These are phyloP conservation scores for Microcebus tavaratra DNA, from an alignment of 2,113 vertebrate genomes.

Conservation along the genomic window DNA sequence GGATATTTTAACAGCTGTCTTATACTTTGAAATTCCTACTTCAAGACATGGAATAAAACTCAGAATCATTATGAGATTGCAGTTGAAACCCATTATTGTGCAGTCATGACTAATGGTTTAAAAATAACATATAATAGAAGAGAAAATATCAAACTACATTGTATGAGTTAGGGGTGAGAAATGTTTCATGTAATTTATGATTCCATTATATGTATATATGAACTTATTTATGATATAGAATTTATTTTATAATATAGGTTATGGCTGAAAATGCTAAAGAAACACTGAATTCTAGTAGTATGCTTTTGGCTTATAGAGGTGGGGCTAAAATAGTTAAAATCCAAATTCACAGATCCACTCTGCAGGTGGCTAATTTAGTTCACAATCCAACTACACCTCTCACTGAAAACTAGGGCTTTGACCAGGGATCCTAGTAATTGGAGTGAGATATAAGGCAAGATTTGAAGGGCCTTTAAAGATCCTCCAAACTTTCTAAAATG, in stretches of 20 bases:
- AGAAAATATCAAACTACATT: neutral
- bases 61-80: neutral
- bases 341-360: neutral
- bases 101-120: neutral
- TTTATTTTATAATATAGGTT: neutral
- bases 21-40: neutral
- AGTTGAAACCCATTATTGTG: neutral
- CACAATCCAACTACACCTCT: neutral
- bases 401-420: neutral
- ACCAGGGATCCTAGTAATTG: neutral
- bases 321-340: conserved; percentile 17
- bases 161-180: neutral
- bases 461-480: neutral
- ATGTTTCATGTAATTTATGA: conserved; percentile 4
- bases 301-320: neutral
- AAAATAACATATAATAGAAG: conserved; percentile 29
- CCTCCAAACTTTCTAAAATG: neutral
- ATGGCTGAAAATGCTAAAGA: neutral
- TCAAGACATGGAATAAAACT: neutral
- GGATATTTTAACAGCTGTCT: neutral
- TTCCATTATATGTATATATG: neutral
- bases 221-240: neutral
- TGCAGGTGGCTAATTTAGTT: neutral
- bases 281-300: neutral
- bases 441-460: neutral